These are phyloP conservation scores for Dolichallabes microphthalmus DNA, from an alignment of 2,113 vertebrate species.

Conservation along the genomic window DNA sequence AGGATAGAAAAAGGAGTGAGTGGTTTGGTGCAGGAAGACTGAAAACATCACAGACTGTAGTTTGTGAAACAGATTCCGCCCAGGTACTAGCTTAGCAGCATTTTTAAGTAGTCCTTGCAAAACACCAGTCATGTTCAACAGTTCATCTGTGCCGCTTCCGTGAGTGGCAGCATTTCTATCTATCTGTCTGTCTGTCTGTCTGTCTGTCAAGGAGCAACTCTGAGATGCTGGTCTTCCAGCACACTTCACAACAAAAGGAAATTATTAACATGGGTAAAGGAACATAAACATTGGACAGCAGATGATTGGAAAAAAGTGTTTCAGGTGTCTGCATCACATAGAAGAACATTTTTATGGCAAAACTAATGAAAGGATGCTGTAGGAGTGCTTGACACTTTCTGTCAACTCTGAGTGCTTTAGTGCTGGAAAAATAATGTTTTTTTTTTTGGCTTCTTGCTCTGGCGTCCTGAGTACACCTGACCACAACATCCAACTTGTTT, in stretches of 20 bases:
- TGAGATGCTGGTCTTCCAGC: background rate
- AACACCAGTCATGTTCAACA: background rate
- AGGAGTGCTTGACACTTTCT: background rate
- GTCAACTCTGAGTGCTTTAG: background rate
- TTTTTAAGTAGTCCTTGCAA: background rate
- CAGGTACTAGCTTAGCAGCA: background rate
- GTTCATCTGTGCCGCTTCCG: too few relatives aligned
- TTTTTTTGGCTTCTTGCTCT: too few relatives aligned
- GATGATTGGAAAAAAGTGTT: background rate
- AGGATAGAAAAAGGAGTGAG: background rate
- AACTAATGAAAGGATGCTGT: background rate
- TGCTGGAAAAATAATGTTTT: background rate
- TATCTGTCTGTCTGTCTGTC: too few relatives aligned
- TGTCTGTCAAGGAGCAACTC: background rate
- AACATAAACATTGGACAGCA: background rate
- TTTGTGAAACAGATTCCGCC: background rate
- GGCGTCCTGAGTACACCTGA: too few relatives aligned
- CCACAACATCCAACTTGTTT: too few relatives aligned
- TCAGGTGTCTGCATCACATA: background rate
- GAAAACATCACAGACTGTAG: background rate
- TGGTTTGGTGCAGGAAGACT: background rate
- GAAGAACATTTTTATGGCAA: background rate
- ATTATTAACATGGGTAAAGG: background rate
- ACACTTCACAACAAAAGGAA: background rate
- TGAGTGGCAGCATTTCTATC: too few relatives aligned